Conservation (phyloP, 2,113 vertebrate species). For the Fulmarus glacialis region DNA sequence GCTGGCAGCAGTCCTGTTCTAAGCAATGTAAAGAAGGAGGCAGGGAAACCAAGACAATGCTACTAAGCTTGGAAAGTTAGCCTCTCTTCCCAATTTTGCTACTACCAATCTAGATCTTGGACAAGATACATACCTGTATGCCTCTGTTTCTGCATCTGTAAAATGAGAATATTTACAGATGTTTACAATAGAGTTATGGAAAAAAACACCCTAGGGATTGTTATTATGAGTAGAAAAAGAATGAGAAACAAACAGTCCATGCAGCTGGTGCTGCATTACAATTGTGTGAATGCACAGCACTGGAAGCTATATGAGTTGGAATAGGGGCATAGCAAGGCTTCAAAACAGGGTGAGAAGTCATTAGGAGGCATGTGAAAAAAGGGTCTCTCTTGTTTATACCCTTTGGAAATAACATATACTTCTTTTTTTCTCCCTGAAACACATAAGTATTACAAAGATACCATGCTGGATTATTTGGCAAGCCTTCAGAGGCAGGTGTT, state of each 20-base stretch:
- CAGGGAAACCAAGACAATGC: not conserved
- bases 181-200: not conserved
- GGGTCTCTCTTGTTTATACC: not conserved
- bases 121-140: not conserved
- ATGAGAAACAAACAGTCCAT: not conserved
- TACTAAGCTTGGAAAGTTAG: not conserved
- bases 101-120: not conserved
- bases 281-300: not conserved
- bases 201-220: not conserved
- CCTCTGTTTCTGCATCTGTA: not conserved
- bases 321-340: not conserved
- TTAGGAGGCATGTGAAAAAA: not conserved
- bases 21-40: rapidly evolving
- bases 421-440: not conserved
- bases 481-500: conserved; percentile 66
- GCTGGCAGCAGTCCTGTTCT: not conserved
- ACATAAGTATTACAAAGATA: not conserved
- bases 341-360: not conserved
- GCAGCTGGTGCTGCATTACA: not conserved
- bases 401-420: not conserved
- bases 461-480: conserved; percentile 55
- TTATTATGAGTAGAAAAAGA: not conserved
- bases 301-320: not conserved
- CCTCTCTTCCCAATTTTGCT: not conserved
- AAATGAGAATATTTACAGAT: not conserved